Conservation (phyloP, 2,797 vertebrate species). For the Alca torda region DNA sequence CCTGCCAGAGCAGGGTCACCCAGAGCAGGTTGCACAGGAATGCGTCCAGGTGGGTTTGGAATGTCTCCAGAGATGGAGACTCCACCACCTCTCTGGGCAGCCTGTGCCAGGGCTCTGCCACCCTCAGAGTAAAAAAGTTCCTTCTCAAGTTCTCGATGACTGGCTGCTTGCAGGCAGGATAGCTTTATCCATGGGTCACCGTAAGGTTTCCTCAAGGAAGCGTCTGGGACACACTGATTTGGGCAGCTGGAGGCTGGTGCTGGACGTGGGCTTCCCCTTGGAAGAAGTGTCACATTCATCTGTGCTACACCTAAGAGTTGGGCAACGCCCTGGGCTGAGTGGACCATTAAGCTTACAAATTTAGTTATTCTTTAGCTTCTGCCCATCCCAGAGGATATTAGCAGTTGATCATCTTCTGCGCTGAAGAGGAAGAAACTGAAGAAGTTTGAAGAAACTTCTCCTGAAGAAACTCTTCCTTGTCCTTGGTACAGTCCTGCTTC, state of each 20-base stretch:
- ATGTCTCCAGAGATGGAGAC: too few species aligned
- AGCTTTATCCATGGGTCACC: background rate
- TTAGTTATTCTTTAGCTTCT: background rate
- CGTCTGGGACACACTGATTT: background rate
- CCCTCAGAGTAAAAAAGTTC: too few species aligned
- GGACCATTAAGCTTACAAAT: background rate
- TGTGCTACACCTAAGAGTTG: background rate
- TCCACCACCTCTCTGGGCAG: too few species aligned
- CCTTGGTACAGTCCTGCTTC: background rate
- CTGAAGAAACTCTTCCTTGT: background rate
- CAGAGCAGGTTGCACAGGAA: too few species aligned
- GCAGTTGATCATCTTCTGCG: background rate
- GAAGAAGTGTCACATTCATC: background rate
- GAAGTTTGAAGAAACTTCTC: background rate
- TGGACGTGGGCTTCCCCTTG: background rate
- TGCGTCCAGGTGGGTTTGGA: too few species aligned
- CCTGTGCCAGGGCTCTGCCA: too few species aligned
- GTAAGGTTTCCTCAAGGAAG: background rate
- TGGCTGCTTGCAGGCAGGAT: background rate
- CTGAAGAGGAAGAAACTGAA: background rate
- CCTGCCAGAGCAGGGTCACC: too few species aligned
- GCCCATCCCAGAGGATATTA: background rate
- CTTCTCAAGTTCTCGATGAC: rapidly evolving
- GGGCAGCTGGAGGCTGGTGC: background rate
- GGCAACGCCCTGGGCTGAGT: background rate